A percentile compares a stretch with the other conserved stretches of the same genome.
phyloP scores from a whole-genome alignment of 2,113 vertebrate genomes.

The Cephalopterus ornatus region DNA sequence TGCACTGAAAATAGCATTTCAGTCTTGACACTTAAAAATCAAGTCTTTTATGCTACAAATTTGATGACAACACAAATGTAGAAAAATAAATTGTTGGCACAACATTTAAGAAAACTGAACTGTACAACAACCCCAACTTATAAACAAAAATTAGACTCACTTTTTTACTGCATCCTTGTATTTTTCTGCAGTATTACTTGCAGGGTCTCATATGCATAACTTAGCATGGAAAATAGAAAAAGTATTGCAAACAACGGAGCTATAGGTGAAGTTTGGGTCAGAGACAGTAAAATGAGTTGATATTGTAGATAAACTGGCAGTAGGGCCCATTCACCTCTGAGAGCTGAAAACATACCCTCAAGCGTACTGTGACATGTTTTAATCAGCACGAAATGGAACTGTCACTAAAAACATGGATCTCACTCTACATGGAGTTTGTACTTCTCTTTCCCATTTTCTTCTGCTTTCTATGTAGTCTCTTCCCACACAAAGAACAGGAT shows the following conservation, averaged over 20 bases:
- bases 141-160: neutral
- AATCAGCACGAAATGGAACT: neutral
- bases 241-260: neutral
- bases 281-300: neutral
- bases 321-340: neutral
- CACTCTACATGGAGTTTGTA: neutral
- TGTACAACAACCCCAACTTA: neutral
- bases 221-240: neutral
- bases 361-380: neutral
- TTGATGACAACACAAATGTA: neutral
- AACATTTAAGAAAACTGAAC: neutral
- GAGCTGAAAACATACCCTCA: neutral
- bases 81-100: neutral
- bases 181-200: neutral
- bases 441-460: neutral
- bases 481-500: neutral
- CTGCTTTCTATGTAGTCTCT: neutral
- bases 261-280: neutral
- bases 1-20: neutral
- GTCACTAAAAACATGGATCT: neutral
- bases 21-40: neutral
- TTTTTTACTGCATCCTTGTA: neutral
- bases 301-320: neutral
- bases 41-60: neutral
- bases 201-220: neutral